Percentiles rank a stretch among this genome's conserved stretches.
These are phyloP conservation scores for Pterostichus niger DNA, from an alignment of 2,888 invertebrate species.

Conservation along the genomic window DNA sequence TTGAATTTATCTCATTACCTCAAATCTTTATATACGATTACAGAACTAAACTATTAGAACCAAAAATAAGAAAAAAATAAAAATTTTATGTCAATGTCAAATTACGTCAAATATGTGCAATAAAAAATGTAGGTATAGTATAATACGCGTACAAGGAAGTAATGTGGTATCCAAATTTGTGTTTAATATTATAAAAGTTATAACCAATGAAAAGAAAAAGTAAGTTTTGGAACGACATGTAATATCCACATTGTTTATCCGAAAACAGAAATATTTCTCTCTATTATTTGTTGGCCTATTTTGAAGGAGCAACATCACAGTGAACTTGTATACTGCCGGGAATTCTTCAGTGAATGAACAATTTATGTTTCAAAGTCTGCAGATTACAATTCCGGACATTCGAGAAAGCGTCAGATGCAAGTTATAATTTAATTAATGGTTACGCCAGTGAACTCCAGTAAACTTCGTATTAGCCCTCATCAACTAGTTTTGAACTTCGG, in stretches of 20 bases:
- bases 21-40: background rate
- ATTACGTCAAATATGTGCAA: no score
- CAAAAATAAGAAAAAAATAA: no score
- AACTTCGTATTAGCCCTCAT: conserved; percentile 23
- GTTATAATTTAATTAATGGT: conserved; percentile 60
- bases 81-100: no score
- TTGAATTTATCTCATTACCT: background rate
- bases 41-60: no score
- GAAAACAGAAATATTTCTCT: background rate
- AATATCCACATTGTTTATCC: no score
- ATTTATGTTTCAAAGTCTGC: conserved; percentile 17
- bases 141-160: no score
- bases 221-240: no score
- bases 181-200: no score
- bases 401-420: conserved; percentile 50
- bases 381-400: conserved; percentile 29
- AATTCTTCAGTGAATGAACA: conserved; percentile 20
- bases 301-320: background rate
- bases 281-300: background rate
- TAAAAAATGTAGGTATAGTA: no score
- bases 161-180: no score
- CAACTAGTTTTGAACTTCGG: conserved; percentile 24
- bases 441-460: conserved; percentile 46
- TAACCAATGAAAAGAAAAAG: no score
- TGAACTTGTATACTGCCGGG: background rate